Evolutionary conservation across 2,888 invertebrate genomes (phyloP).

Genomic region (Hypercompe scribonia): DNA sequence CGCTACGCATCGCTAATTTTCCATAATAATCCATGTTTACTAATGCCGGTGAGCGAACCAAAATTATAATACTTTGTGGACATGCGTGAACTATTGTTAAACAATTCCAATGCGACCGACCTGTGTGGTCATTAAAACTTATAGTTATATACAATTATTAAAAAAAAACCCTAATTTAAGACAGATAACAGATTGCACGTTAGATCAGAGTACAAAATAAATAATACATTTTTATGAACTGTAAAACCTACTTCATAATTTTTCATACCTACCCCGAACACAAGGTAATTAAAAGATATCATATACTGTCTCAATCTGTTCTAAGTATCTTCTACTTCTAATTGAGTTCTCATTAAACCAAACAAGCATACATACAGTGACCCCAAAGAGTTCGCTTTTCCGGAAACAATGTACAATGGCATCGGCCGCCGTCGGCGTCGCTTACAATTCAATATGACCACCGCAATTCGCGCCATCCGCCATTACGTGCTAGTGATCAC

Average conservation of each 20-base stretch:
- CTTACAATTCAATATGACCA: conserved; percentile 65
- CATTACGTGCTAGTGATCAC: conserved; percentile 48
- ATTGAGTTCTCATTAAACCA: conserved; percentile 29
- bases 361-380: conserved; percentile 60
- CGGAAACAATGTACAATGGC: conserved; percentile 75
- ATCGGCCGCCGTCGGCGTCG: conserved; percentile 44
- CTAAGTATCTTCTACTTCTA: not conserved
- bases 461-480: conserved; percentile 53
- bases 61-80: conserved; percentile 71
- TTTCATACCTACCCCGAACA: not conserved
- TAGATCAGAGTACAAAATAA: not conserved
- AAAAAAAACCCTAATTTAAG: not conserved
- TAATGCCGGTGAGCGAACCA: conserved; percentile 72
- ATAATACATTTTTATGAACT: not conserved
- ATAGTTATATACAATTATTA: conserved; percentile 25
- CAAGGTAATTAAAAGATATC: not conserved
- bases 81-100: conserved; percentile 61
- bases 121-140: conserved; percentile 59
- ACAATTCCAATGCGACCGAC: conserved; percentile 63
- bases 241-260: not conserved
- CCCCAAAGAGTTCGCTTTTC: conserved; percentile 79
- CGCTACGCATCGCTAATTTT: conserved; percentile 83
- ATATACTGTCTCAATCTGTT: not conserved
- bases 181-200: not conserved
- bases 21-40: conserved; percentile 73